Conservation (phyloP, 1,140 invertebrate species). For the Eciton burchellii region DNA sequence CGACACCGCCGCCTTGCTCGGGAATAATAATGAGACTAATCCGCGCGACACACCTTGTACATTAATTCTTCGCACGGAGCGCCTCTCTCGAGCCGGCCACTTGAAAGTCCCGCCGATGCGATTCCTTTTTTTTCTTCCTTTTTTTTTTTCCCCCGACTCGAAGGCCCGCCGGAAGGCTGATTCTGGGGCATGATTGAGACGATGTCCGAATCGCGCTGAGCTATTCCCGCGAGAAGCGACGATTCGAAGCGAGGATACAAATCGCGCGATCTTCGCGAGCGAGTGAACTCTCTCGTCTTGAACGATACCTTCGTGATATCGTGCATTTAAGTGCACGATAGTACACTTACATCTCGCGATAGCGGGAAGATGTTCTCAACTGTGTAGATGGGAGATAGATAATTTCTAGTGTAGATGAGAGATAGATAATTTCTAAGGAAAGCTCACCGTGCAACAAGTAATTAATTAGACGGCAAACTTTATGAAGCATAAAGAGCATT, state of each 20-base stretch:
- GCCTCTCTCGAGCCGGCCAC: slow-evolving; percentile 39
- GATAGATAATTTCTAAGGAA: no score
- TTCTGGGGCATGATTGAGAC: neutral
- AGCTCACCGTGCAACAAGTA: slow-evolving; percentile 7
- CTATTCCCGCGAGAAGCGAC: neutral
- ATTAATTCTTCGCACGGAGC: slow-evolving; percentile 77
- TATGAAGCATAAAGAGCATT: neutral
- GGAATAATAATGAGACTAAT: slow-evolving; percentile 81
- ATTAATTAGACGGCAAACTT: neutral
- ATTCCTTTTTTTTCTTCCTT: slow-evolving; percentile 60
- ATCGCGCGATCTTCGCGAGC: neutral
- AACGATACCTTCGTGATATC: neutral
- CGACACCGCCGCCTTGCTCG: slow-evolving; percentile 67
- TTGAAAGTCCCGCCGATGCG: slow-evolving; percentile 60
- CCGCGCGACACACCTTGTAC: slow-evolving; percentile 74
- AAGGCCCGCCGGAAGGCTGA: neutral
- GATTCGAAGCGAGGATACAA: neutral
- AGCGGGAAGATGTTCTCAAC: neutral
- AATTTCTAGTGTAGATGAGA: no score
- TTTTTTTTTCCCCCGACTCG: no score
- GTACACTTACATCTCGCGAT: neutral
- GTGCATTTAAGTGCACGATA: neutral
- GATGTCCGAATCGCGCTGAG: neutral
- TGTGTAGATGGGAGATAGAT: neutral
- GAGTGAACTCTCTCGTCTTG: neutral